Base-by-base conservation (phyloP, 2,113 vertebrate genomes). In the Xenus cinereus region DNA sequence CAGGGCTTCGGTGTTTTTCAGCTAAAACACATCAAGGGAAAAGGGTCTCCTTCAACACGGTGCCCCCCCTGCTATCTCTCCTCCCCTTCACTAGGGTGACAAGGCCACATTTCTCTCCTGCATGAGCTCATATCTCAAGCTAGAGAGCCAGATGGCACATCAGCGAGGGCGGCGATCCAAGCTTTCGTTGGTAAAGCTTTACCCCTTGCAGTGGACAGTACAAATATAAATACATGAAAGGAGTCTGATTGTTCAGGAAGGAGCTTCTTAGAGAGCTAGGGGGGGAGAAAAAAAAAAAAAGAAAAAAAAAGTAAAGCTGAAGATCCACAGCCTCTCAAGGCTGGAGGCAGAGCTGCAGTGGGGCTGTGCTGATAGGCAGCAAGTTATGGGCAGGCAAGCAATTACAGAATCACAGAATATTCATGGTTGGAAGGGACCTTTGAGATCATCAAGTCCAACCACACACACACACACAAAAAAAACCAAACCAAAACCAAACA, bases 131-230 rank as follows among this genome's bases (percentile, higher is more conserved):
- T 91, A 86, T 67, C 93, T 95, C 86, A 48, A 82, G 84, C 73
- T 90, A 95, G 90, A 90, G 96, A 60, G 86, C 93, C 97, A 97
- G 96, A 97, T 96, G 96, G 97, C 87, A 84, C 77, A 81, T 33
- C 54, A 76, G 87, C 7, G 62, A 97, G 87, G 96, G 94, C 62
- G 0, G 89, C 1, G 0, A 88, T 92, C 96, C 93, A 97, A 97
- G 90, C 88, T 56, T 96, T 86, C 33, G 16, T 32, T 63, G 83
- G 88, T 92, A 64, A 53, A 90, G 96, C 94, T 91, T 95, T 66
- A 95, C 92, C 92, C 87, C 88, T 91, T 54, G 87, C 91, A 90
- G 96, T 7, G 68, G 93, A 60, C 81, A 79, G 94, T 63, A 89
- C 89, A 96, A 92, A 95, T 96, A 97, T 86, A 96, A 97, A 91